phyloP scores from a whole-genome alignment of 1,140 invertebrate species.

The Euglossa dilemma region DNA sequence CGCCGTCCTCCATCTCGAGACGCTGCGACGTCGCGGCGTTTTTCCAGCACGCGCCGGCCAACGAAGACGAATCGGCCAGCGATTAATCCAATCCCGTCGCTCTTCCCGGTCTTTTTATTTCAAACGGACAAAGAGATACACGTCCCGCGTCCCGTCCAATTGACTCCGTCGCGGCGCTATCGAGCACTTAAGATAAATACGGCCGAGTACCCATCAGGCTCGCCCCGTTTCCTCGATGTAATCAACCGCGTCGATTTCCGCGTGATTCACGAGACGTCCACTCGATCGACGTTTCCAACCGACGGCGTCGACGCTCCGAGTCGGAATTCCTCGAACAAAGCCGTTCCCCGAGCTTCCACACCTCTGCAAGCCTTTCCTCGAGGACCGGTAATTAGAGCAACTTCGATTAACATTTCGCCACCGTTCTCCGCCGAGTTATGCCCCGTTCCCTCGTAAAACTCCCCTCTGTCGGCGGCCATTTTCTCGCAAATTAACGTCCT shows the following conservation, averaged over 20 bases:
- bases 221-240: neutral
- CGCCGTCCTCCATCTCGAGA: neutral
- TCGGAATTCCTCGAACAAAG: neutral
- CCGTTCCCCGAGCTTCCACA: too few species aligned
- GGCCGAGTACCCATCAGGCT: neutral
- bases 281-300: neutral
- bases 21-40: neutral
- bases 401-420: neutral
- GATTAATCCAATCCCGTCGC: neutral
- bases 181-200: neutral
- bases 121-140: neutral
- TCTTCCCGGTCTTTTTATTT: neutral
- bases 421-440: too few species aligned
- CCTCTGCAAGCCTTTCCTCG: neutral
- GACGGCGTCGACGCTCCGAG: neutral
- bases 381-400: neutral
- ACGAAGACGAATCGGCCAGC: neutral
- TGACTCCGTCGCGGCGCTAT: neutral
- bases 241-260: slow-evolving; percentile 3
- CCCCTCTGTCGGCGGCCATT: too few species aligned
- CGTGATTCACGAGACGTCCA: neutral
- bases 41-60: neutral
- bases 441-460: too few species aligned
- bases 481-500: too few species aligned
- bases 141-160: neutral